Base-by-base conservation (phyloP, 2,888 invertebrate species). In the Netelia inedita region DNA sequence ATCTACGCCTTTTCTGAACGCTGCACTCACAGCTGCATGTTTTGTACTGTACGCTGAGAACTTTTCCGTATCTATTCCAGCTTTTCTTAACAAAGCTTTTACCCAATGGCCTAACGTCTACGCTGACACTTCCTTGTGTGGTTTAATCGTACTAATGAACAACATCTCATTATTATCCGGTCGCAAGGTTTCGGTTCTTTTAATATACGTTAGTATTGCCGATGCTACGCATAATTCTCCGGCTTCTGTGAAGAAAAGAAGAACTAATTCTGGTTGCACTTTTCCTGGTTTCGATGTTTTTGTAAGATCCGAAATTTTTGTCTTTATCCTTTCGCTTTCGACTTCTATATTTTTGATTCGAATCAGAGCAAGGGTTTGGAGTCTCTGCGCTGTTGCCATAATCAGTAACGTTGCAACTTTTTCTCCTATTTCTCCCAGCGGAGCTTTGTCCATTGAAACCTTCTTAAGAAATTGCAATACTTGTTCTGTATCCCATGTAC, bases 271-370 rank as follows among this genome's bases (percentile, higher is more conserved):
- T 10, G 72, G 78, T 14, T 78, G 82, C 59, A 28, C 19, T 11
- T 6, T 19, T 23, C 68, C 82, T 2, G 72, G 65, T 68, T 57
- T 72, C 1, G 82, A 72, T 10, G 73, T 83, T 46, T 83, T 83
- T 6, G 79, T 65, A n/a, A 43, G 19, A 1, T 83, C 35, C 35
- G 6, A 35, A 35, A 6, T 35, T 35, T 3, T 35, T 35, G 6
- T 35, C 35, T 35, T 35, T 35, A 35, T 35, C 35, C 6, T 35
- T 35, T 35, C 35, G 35, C 1, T 35, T 8, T 35, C 35, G 35
- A 35, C 6, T 35, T 35, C 35, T 35, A 35, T 35, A 35, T 35
- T 6, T 35, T 35, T 35, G 6, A 35, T 35, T 35, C 6, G 35
- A 35, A 35, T 5, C 35, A 35, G 35, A 35, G 35, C 35, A 35